A percentile compares a stretch with the other conserved stretches of the same genome.
Evolutionary conservation across 2,113 vertebrate species (phyloP).

Genomic region (Gracilinanus agilis): DNA sequence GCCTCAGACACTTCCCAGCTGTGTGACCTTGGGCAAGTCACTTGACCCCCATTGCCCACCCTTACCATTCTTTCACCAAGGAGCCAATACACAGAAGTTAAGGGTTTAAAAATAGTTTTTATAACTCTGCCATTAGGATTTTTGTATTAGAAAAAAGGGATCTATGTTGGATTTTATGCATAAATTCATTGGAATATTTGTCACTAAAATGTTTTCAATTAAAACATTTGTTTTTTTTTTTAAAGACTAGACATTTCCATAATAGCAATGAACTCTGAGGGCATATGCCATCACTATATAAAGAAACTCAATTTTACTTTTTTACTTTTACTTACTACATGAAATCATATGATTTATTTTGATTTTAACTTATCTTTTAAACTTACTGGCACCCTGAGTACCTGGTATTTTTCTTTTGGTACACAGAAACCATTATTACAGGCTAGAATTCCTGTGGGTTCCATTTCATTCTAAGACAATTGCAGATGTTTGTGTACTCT

Average conservation of each 20-base stretch:
- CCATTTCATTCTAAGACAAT: not conserved
- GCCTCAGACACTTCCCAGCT: no score
- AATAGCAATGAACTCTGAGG: slow-evolving; percentile 39
- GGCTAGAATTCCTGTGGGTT: not conserved
- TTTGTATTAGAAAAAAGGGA: slow-evolving; percentile 62
- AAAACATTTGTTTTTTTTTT: slow-evolving; percentile 23
- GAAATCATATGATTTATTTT: not conserved
- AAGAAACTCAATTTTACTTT: not conserved
- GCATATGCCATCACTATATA: slow-evolving; percentile 5
- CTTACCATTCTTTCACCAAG: no score
- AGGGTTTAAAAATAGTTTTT: no score
- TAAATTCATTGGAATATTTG: slow-evolving; percentile 41
- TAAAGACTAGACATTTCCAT: not conserved
- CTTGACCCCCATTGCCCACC: no score
- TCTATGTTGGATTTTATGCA: slow-evolving; percentile 36
- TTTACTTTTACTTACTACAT: slow-evolving; percentile 34
- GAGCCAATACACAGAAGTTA: no score
- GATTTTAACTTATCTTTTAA: not conserved
- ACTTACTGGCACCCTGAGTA: not conserved
- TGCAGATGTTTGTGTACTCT: no score
- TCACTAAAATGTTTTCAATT: slow-evolving; percentile 28
- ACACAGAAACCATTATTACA: not conserved
- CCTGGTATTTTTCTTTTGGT: not conserved
- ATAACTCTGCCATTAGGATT: slow-evolving; percentile 17
- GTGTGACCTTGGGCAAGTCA: no score